Conservation (phyloP, 2,113 vertebrate species). For the Collichthys lucidus region DNA sequence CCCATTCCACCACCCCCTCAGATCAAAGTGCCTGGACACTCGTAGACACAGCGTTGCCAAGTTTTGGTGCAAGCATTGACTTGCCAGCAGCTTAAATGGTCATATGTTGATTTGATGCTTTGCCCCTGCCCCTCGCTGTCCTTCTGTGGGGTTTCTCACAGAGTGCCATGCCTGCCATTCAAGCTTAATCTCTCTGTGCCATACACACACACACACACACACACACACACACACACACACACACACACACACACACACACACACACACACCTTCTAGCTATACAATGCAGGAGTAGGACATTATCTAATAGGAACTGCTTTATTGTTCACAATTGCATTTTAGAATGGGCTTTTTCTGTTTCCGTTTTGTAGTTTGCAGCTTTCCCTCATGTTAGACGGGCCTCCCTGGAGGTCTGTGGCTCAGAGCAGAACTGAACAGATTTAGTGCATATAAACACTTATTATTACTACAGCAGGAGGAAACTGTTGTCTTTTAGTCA, state of each 20-base stretch:
- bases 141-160: conserved; percentile 9
- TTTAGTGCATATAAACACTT: conserved; percentile 50
- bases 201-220: neutral
- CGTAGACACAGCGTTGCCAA: conserved; percentile 52
- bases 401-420: conserved; percentile 44
- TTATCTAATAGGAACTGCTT: conserved; percentile 23
- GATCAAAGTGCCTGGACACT: conserved; percentile 38
- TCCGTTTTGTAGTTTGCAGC: conserved; percentile 42
- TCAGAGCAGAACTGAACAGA: conserved; percentile 20
- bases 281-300: neutral
- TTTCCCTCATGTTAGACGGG: conserved; percentile 41
- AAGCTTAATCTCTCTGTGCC: conserved; percentile 14
- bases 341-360: conserved; percentile 22
- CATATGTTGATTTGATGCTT: conserved; percentile 41
- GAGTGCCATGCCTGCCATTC: conserved; percentile 2
- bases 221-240: neutral
- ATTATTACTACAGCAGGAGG: conserved; percentile 41
- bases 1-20: neutral
- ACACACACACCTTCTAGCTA: conserved; percentile 7
- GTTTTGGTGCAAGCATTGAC: conserved; percentile 51
- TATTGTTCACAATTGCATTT: conserved; percentile 31
- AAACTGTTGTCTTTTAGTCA: conserved; percentile 56
- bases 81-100: conserved; percentile 55
- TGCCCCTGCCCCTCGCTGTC: conserved; percentile 14
- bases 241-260: neutral